Evolutionary conservation across 2,113 vertebrate species (phyloP).

Genomic region (Columba janthina): DNA sequence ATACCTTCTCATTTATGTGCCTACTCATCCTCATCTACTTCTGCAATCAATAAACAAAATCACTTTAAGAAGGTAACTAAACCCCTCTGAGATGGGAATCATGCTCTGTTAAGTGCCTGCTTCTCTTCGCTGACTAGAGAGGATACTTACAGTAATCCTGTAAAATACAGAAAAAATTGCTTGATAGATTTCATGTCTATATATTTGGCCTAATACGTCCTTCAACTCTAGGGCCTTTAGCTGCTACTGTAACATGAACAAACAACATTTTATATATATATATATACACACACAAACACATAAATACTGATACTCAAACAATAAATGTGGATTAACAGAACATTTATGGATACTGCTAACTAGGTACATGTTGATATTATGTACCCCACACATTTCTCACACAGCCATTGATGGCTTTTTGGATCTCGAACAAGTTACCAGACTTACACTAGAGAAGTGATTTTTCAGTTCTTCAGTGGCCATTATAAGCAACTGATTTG

Average conservation of each 20-base stretch:
- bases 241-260: background rate
- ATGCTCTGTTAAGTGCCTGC: background rate
- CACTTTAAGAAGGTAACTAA: background rate
- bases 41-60: background rate
- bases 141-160: background rate
- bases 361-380: background rate
- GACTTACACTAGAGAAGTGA: background rate
- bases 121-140: background rate
- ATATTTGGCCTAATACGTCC: background rate
- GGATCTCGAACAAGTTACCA: background rate
- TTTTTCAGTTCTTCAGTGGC: background rate
- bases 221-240: background rate
- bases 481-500: background rate
- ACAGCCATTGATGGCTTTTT: background rate
- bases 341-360: background rate
- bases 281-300: accelerated
- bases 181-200: background rate
- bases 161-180: background rate
- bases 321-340: background rate
- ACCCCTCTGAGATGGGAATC: background rate
- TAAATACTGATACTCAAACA: background rate
- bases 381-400: background rate
- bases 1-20: background rate
- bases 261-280: background rate
- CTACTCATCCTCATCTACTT: background rate